phyloP scores from a whole-genome alignment of 2,113 vertebrate genomes.

The Camelus bactrianus region DNA sequence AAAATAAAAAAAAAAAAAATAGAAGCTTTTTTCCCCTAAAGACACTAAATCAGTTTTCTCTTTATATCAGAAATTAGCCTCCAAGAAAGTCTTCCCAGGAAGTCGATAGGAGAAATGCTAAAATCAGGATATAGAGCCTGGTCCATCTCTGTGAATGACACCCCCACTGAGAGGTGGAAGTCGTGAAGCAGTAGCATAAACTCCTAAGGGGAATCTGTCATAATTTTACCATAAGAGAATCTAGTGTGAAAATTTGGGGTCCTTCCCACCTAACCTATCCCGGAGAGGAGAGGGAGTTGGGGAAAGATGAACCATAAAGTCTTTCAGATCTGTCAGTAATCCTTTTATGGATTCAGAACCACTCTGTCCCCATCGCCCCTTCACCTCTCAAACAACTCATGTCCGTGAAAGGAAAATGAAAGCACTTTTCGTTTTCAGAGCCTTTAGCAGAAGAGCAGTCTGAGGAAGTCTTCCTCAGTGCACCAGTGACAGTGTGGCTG shows the following conservation, averaged over 20 bases:
- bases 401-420: background rate
- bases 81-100: background rate
- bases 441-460: background rate
- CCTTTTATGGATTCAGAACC: constrained; percentile 15
- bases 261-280: background rate
- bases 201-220: background rate
- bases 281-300: too few relatives aligned
- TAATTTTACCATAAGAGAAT: background rate
- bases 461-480: background rate
- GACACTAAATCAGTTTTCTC: background rate
- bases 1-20: too few relatives aligned
- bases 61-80: constrained; percentile 2
- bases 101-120: background rate
- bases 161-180: background rate
- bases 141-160: background rate
- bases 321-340: background rate
- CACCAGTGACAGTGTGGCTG: too few relatives aligned
- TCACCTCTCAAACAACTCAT: background rate
- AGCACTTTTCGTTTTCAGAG: background rate
- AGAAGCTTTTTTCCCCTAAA: background rate
- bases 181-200: background rate
- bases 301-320: background rate
- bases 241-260: background rate
- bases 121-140: background rate
- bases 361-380: background rate